These are phyloP conservation scores for Tetragnatha versicolor DNA, from an alignment of 1,140 invertebrate species.

Conservation along the genomic window DNA sequence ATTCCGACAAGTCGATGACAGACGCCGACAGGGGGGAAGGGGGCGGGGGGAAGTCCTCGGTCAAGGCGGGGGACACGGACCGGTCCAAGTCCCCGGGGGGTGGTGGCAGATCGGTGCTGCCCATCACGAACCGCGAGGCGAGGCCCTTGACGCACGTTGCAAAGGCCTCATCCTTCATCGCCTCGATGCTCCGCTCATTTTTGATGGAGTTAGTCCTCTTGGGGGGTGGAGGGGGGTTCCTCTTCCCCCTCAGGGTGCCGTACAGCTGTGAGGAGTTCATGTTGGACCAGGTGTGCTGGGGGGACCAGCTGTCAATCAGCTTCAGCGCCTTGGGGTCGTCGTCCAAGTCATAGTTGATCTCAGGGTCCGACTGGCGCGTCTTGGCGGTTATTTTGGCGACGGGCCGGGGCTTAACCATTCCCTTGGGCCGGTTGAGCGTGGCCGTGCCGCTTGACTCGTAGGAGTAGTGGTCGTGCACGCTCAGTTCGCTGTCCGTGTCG, in stretches of 20 bases:
- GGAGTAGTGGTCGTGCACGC: conserved; percentile 47
- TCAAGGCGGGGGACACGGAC: conserved; percentile 57
- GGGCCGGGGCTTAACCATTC: conserved; percentile 79
- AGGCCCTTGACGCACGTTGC: conserved; percentile 66
- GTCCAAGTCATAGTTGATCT: conserved; percentile 45
- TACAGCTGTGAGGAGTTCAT: conserved; percentile 57
- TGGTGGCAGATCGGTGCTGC: conserved; percentile 54
- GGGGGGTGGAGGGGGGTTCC: conserved; percentile 85
- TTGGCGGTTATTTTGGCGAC: conserved; percentile 76
- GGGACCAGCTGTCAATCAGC: conserved; percentile 42
- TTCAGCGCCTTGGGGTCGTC: conserved; percentile 46
- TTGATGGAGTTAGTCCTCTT: conserved; percentile 72
- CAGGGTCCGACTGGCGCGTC: conserved; percentile 46
- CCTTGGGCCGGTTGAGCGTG: conserved; percentile 81
- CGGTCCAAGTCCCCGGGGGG: conserved; percentile 56
- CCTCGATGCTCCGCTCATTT: conserved; percentile 53
- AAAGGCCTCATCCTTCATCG: conserved; percentile 62
- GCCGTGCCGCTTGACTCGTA: conserved; percentile 71
- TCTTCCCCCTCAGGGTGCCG: conserved; percentile 62
- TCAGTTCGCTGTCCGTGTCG: conserved; percentile 66
- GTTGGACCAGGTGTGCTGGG: conserved; percentile 48
- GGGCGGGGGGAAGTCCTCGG: conserved; percentile 66
- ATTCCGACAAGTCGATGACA: conserved; percentile 54
- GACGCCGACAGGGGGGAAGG: conserved; percentile 64
- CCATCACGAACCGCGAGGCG: conserved; percentile 63